Evolutionary conservation across 2,888 invertebrate genomes (phyloP).

Genomic region (Amorpha juglandis): DNA sequence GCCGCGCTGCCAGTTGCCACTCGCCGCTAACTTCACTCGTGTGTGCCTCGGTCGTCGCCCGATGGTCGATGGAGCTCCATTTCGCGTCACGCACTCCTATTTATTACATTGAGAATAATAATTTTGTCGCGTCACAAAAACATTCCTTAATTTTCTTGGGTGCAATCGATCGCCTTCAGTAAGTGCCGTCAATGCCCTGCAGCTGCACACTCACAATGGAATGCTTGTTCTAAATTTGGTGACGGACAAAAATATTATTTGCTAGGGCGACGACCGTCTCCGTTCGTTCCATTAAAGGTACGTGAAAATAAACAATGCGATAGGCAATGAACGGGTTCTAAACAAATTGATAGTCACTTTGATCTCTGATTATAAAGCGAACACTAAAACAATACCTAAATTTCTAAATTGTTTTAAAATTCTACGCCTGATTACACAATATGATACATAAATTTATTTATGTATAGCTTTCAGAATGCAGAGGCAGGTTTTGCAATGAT

Average conservation of each 20-base stretch:
- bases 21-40: constrained; percentile 67
- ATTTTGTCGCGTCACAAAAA: constrained; percentile 47
- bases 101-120: constrained; percentile 63
- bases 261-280: constrained; percentile 66
- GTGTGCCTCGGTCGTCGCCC: constrained; percentile 66
- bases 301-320: constrained; percentile 57
- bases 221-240: constrained; percentile 65
- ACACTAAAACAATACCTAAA: not conserved
- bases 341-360: constrained; percentile 29
- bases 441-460: no score
- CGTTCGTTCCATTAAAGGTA: constrained; percentile 46
- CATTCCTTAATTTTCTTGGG: constrained; percentile 43
- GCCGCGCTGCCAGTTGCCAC: constrained; percentile 44
- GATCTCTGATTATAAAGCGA: not conserved
- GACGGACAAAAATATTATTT: constrained; percentile 63
- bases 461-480: no score
- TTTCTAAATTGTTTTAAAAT: no score
- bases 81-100: constrained; percentile 75
- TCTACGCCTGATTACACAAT: no score
- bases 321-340: constrained; percentile 41
- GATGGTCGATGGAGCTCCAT: constrained; percentile 76
- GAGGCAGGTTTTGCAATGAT: no score
- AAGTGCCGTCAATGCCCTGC: constrained; percentile 27
- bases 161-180: constrained; percentile 37
- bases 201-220: constrained; percentile 10